Base-by-base conservation (phyloP, 2,797 vertebrate species). In the Coregonus ussuriensis region DNA sequence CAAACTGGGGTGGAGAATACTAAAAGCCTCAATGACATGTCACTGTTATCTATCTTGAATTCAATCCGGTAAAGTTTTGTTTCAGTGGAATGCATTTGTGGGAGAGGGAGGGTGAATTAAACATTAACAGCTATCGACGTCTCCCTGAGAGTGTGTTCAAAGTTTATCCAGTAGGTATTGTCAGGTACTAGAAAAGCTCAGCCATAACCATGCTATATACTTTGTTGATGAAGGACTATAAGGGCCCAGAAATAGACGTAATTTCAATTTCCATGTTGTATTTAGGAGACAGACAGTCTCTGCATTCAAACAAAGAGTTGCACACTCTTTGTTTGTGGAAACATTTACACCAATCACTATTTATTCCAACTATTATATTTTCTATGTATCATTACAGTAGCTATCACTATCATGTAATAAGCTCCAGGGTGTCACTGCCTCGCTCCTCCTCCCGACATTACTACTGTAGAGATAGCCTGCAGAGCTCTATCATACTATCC, bases 41-140 rank as follows among this genome's bases (percentile, higher is more conserved):
- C 76, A 77, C 76, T 84, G 79, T 81, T 81, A 84, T 92, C 91
- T 93, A 92, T 93, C 88, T 89, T 35, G 75, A 82, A 92, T 90
- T 89, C 86, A 85, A 91, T 88, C 87, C 82, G 80, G 73, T 89
- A 87, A 86, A 89, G 90, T 91, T 93, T 92, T 87, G 87, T 93
- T 92, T 91, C 89, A 89, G 86, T 81, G 85, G 85, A 83, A 74
- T 81, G 87, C 88, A 84, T 90, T 90, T 93, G 89, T 93, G 88
- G 79, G 91, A 88, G 86, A 88, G 83, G 88, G 87, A 88, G 83
- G 89, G 71, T 79, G 79, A 87, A 94, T 94, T 91, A 93, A 94
- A 93, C 94, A 94, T 95, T 93, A 92, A 93, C 82, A 83, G 84
- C 75, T 89, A 91, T 91, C 72, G 91, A 91, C 84, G 87, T 89